Conservation (phyloP, 2,113 vertebrate species). For the Colinus virginianus region DNA sequence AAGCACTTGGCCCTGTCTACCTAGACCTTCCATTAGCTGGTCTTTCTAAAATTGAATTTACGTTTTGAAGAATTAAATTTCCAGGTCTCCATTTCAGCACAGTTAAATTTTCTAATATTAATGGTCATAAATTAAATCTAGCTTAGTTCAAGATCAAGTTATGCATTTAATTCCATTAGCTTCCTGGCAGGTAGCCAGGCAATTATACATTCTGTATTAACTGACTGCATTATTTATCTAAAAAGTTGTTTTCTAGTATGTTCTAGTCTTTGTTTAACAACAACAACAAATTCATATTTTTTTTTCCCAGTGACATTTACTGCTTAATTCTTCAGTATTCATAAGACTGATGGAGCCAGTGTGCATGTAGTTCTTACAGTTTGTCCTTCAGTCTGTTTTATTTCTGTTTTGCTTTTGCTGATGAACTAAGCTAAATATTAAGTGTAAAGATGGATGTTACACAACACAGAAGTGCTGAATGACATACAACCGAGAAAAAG, state of each 20-base stretch:
- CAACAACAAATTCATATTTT: not conserved
- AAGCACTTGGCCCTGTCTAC: not conserved
- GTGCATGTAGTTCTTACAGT: not conserved
- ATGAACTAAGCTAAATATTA: not conserved
- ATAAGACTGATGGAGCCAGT: not conserved
- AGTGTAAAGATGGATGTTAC: not conserved
- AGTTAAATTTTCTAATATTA: slow-evolving; percentile 54
- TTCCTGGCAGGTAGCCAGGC: slow-evolving; percentile 5
- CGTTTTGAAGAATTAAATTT: slow-evolving; percentile 36
- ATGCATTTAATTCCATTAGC: slow-evolving; percentile 45
- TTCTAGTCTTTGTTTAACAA: not conserved
- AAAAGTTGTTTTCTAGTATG: not conserved
- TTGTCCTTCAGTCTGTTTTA: not conserved
- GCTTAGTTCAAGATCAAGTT: slow-evolving; percentile 22
- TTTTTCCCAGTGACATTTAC: not conserved
- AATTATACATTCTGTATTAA: not conserved
- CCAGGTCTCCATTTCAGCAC: slow-evolving; percentile 37
- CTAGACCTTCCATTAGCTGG: slow-evolving; percentile 11
- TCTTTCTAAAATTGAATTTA: slow-evolving; percentile 23
- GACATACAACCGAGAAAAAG: not conserved
- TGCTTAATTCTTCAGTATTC: not conserved
- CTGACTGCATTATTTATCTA: not conserved
- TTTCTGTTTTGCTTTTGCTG: not conserved
- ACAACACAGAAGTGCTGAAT: not conserved
- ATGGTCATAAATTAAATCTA: slow-evolving; percentile 51